Evolutionary conservation across 2,113 vertebrate genomes (phyloP).

Genomic region (Chinchilla lanigera): DNA sequence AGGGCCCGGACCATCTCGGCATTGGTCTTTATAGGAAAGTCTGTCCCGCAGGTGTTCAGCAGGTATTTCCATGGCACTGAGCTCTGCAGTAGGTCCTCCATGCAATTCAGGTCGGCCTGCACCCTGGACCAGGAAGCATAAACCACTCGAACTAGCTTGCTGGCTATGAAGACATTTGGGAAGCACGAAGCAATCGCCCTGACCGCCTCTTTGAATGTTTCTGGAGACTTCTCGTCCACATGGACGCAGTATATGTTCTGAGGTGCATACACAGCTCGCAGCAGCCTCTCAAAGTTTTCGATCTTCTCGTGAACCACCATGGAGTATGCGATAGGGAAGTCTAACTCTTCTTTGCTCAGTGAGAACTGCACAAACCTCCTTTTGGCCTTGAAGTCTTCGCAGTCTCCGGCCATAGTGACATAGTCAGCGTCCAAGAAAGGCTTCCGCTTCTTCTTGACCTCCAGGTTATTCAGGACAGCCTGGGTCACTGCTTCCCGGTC

Average conservation of each 20-base stretch:
- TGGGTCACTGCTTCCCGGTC: slow-evolving; percentile 75
- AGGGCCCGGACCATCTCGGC: slow-evolving; percentile 89
- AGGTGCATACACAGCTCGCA: slow-evolving; percentile 91
- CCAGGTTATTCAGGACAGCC: slow-evolving; percentile 78
- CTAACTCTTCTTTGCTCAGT: slow-evolving; percentile 90
- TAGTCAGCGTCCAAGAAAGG: slow-evolving; percentile 83
- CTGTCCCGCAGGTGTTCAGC: slow-evolving; percentile 94
- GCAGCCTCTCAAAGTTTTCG: slow-evolving; percentile 94
- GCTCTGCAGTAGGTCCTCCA: slow-evolving; percentile 91
- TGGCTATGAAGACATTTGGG: slow-evolving; percentile 94
- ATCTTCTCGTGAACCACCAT: slow-evolving; percentile 95
- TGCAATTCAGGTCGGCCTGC: slow-evolving; percentile 97
- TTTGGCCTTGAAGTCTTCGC: slow-evolving; percentile 82
- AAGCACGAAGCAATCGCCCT: slow-evolving; percentile 90
- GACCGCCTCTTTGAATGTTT: slow-evolving; percentile 87
- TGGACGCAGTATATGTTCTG: slow-evolving; percentile 97
- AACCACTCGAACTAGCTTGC: slow-evolving; percentile 88
- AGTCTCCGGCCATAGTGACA: slow-evolving; percentile 89
- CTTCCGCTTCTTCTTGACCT: slow-evolving; percentile 55
- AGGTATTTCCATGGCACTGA: slow-evolving; percentile 91
- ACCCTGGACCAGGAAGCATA: slow-evolving; percentile 95
- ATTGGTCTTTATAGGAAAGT: slow-evolving; percentile 97
- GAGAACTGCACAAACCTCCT: slow-evolving; percentile 88
- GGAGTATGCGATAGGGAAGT: slow-evolving; percentile 93
- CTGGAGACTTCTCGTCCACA: slow-evolving; percentile 89